phyloP scores from a whole-genome alignment of 2,797 vertebrate genomes.

The Hozukius guyotensis region DNA sequence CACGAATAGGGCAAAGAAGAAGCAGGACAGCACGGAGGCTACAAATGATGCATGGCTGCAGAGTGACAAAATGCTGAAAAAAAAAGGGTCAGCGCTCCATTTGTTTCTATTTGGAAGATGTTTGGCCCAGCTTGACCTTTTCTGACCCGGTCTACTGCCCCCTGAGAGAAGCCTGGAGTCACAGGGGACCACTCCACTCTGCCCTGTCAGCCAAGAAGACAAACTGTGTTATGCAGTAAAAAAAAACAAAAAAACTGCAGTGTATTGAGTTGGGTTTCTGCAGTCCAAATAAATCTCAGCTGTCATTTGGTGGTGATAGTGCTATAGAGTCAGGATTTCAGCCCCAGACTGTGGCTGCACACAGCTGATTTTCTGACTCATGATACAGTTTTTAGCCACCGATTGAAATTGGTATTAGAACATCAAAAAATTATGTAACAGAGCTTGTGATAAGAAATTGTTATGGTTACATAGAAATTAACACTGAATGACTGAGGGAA shows the following conservation, averaged over 20 bases:
- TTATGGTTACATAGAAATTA: background rate
- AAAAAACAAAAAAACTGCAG: conserved; percentile 18
- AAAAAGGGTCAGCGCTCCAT: conserved; percentile 49
- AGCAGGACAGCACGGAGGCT: background rate
- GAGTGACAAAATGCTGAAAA: conserved; percentile 17
- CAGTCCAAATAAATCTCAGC: conserved; percentile 51
- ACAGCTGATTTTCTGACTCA: conserved; percentile 37
- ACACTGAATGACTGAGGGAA: background rate
- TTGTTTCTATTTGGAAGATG: conserved; percentile 60
- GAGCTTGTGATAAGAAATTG: background rate
- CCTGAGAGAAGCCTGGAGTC: conserved; percentile 20
- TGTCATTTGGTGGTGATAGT: conserved; percentile 35
- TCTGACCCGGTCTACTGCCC: conserved; percentile 27
- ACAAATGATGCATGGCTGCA: conserved; percentile 39
- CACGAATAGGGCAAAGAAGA: background rate
- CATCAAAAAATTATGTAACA: background rate
- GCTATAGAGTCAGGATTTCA: conserved; percentile 15
- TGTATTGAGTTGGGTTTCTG: conserved; percentile 26
- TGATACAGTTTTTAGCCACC: background rate
- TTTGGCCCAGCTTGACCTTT: conserved; percentile 62
- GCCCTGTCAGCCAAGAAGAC: conserved; percentile 48
- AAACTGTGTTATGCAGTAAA: conserved; percentile 40
- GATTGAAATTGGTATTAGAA: background rate
- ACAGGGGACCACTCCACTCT: conserved; percentile 19
- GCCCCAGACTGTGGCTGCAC: background rate